Evolutionary conservation across 1,140 invertebrate genomes (phyloP).

Genomic region (Lineus longissimus): DNA sequence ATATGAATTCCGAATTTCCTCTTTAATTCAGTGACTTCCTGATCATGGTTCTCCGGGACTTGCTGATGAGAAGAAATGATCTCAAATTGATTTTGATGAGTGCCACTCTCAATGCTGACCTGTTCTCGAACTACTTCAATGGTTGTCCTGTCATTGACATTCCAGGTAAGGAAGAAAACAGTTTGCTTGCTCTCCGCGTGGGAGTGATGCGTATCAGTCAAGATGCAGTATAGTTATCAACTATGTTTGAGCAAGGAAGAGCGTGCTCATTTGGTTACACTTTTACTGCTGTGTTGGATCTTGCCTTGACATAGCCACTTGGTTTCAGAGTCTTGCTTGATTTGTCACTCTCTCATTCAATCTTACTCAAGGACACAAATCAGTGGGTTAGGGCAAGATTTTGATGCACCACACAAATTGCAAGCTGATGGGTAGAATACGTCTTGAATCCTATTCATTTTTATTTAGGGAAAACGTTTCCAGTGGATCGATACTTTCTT

Average conservation of each 20-base stretch:
- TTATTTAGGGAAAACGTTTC: conserved; percentile 57
- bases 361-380: too few relatives aligned
- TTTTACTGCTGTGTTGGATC: too few relatives aligned
- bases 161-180: conserved; percentile 32
- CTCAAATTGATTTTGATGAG: conserved; percentile 51
- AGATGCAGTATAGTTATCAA: too few relatives aligned
- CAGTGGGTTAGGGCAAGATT: too few relatives aligned
- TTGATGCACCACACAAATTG: too few relatives aligned
- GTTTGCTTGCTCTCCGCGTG: neutral
- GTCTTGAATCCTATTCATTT: neutral
- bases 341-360: too few relatives aligned
- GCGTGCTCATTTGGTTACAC: too few relatives aligned
- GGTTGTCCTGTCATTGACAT: conserved; percentile 69
- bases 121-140: conserved; percentile 55
- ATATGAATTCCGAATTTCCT: neutral
- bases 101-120: conserved; percentile 47
- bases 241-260: too few relatives aligned
- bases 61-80: conserved; percentile 35
- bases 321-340: too few relatives aligned
- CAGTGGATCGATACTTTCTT: conserved; percentile 61
- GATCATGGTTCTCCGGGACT: conserved; percentile 45
- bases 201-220: too few relatives aligned
- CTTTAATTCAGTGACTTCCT: conserved; percentile 46
- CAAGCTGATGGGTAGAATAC: too few relatives aligned
- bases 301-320: too few relatives aligned